These are phyloP conservation scores for Nyctereutes procyonoides DNA, from an alignment of 2,113 vertebrate species.

Conservation along the genomic window DNA sequence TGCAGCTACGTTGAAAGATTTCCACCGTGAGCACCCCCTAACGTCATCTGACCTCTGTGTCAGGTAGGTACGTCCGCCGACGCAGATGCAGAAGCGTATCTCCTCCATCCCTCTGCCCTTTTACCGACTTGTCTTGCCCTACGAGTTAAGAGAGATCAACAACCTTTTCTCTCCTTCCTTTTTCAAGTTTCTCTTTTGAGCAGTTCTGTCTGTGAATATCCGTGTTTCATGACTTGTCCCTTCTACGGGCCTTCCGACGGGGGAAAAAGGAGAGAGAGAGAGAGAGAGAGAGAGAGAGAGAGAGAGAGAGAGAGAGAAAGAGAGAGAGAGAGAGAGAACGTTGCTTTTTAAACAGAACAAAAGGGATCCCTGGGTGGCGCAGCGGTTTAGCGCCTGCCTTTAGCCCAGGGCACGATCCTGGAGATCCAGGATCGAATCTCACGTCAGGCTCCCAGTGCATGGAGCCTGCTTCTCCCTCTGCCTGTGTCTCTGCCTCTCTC, in stretches of 20 bases:
- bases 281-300: no score
- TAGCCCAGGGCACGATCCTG: no score
- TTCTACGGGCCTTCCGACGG: not conserved
- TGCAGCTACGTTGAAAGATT: not conserved
- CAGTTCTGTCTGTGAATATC: not conserved
- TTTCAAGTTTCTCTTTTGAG: not conserved
- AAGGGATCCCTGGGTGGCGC: no score
- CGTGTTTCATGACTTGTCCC: not conserved
- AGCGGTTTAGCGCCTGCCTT: no score
- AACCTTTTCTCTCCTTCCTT: not conserved
- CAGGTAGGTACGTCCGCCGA: not conserved
- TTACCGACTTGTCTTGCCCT: not conserved
- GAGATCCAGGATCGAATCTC: no score
- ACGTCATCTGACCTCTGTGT: not conserved
- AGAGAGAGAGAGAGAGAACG: not conserved
- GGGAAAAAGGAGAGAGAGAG: no score
- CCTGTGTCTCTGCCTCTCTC: no score
- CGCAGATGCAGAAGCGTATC: not conserved
- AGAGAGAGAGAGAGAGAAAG: not conserved
- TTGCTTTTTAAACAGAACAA: not conserved
- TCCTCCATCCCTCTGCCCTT: not conserved
- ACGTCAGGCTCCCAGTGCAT: no score
- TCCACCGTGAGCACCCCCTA: not conserved
- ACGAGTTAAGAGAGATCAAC: not conserved
- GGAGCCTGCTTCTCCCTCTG: no score